Conservation (phyloP, 2,888 invertebrate genomes). For the Eucera pruinosa region DNA sequence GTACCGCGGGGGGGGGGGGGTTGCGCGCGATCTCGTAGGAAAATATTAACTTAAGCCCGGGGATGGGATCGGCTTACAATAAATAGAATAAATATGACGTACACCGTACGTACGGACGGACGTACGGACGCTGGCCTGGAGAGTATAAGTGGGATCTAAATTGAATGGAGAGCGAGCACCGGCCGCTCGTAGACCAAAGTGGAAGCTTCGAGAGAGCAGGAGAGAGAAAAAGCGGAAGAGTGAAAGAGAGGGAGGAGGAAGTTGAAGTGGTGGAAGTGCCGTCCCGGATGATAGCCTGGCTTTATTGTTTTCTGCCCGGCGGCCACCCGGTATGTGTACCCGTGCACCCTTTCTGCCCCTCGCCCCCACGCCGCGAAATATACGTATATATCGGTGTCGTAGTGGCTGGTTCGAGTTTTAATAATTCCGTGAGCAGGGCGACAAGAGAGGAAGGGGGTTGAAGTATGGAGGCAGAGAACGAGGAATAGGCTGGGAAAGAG, state of each 20-base stretch:
- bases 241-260: constrained; percentile 41
- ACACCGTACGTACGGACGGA: constrained; percentile 46
- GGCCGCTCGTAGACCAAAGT: constrained; percentile 58
- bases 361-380: constrained; percentile 43
- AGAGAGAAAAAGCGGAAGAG: constrained; percentile 5
- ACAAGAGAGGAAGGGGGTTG: constrained; percentile 63
- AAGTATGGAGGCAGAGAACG: constrained; percentile 27
- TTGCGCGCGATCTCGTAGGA: constrained; percentile 68
- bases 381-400: constrained; percentile 63
- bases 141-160: constrained; percentile 76
- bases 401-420: constrained; percentile 77
- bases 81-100: constrained; percentile 77
- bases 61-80: constrained; percentile 72
- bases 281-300: constrained; percentile 74
- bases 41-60: constrained; percentile 72
- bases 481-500: not conserved
- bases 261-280: constrained; percentile 77
- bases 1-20: not conserved
- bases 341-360: constrained; percentile 34
- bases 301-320: constrained; percentile 80
- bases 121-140: constrained; percentile 44
- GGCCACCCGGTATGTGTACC: constrained; percentile 73
- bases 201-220: constrained; percentile 44
- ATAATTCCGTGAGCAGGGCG: constrained; percentile 75
- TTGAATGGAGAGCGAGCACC: constrained; percentile 76